phyloP scores from a whole-genome alignment of 2,113 vertebrate genomes.

The Gyps fulvus region DNA sequence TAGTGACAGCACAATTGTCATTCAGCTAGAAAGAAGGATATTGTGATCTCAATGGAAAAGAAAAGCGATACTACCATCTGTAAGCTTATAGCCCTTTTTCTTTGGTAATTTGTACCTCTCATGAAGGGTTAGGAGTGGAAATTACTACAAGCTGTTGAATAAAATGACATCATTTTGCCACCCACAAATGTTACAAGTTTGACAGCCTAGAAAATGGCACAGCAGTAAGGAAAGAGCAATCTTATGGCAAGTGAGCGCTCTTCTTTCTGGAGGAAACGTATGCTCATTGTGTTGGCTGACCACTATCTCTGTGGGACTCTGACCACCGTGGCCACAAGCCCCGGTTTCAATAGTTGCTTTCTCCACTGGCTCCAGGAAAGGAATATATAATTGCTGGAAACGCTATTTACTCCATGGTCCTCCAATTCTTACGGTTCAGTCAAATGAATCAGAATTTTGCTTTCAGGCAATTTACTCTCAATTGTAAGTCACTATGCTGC shows the following conservation, averaged over 20 bases:
- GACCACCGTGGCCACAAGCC: neutral
- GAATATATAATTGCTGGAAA: neutral
- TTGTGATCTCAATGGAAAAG: conserved; percentile 68
- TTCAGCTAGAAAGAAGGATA: conserved; percentile 50
- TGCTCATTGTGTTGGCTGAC: neutral
- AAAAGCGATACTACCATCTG: conserved; percentile 55
- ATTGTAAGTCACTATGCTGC: neutral
- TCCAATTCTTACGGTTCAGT: neutral
- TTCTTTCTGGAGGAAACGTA: neutral
- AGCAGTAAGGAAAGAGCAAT: neutral
- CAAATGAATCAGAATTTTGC: neutral
- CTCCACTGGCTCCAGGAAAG: neutral
- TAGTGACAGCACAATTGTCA: conserved; percentile 72
- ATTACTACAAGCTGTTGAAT: conserved; percentile 66
- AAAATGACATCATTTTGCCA: conserved; percentile 72
- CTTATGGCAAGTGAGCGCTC: neutral
- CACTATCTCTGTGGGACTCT: neutral
- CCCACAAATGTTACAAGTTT: conserved; percentile 48
- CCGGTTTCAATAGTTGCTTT: neutral
- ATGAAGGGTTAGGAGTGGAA: conserved; percentile 65
- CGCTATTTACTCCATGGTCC: neutral
- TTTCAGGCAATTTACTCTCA: neutral
- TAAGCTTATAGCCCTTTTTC: conserved; percentile 41
- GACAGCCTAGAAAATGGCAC: conserved; percentile 48
- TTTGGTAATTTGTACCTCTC: conserved; percentile 55